Conservation (phyloP, 2,888 invertebrate genomes). For the Acrobasis suavella region DNA sequence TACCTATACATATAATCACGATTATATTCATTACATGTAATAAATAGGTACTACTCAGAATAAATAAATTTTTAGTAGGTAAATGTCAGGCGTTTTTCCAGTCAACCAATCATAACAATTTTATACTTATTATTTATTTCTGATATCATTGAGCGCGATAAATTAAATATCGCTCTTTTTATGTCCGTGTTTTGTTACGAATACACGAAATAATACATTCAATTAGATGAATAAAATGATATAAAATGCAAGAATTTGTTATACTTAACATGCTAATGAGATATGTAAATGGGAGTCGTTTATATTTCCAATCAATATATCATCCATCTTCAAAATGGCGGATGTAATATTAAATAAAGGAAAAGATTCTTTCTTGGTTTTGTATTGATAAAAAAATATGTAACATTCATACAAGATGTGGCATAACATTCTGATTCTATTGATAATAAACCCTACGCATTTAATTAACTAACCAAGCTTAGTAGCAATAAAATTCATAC, state of each 20-base stretch:
- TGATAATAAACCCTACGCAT: too few relatives aligned
- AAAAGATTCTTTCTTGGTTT: not conserved
- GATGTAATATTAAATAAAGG: not conserved
- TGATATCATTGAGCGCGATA: not conserved
- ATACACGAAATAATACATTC: not conserved
- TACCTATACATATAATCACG: too few relatives aligned
- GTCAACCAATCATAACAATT: too few relatives aligned
- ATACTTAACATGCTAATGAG: conserved; percentile 17
- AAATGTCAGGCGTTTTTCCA: too few relatives aligned
- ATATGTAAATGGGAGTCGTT: conserved; percentile 11
- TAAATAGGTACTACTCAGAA: too few relatives aligned
- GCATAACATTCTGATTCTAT: too few relatives aligned
- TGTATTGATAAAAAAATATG: too few relatives aligned
- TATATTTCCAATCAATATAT: not conserved
- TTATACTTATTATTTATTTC: not conserved
- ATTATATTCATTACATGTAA: too few relatives aligned
- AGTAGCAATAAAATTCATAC: too few relatives aligned
- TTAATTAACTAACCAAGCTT: too few relatives aligned
- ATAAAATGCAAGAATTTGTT: conserved; percentile 15
- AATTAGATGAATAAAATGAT: not conserved
- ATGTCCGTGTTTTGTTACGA: not conserved
- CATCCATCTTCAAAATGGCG: not conserved
- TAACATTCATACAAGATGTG: too few relatives aligned
- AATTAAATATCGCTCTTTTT: not conserved
- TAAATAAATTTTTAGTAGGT: too few relatives aligned